phyloP scores from a whole-genome alignment of 2,888 invertebrate species.

The Anthoptus insignis region DNA sequence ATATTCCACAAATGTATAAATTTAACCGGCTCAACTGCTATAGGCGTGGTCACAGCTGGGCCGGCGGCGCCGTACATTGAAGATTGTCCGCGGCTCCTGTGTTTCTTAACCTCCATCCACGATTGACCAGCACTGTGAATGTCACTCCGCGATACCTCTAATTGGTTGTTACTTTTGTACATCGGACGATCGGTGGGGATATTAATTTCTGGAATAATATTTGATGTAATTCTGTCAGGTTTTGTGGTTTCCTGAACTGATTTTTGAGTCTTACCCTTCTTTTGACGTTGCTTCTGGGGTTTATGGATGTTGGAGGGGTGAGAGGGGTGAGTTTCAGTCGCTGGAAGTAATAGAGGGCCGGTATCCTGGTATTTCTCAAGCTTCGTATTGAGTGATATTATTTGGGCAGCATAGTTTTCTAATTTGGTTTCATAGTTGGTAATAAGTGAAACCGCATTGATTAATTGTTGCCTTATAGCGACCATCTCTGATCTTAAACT shows the following conservation, averaged over 20 bases:
- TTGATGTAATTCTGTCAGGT: too few relatives aligned
- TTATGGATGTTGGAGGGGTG: too few relatives aligned
- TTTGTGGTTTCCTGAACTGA: too few relatives aligned
- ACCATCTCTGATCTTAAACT: constrained; percentile 9
- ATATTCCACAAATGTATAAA: constrained; percentile 51
- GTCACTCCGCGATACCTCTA: background rate
- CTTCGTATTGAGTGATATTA: constrained; percentile 1
- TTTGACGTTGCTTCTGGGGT: too few relatives aligned
- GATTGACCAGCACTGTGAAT: background rate
- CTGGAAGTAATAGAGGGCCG: background rate
- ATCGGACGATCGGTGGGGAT: too few relatives aligned
- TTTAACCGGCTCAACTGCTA: constrained; percentile 44
- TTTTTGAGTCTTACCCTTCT: too few relatives aligned
- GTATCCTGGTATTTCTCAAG: background rate
- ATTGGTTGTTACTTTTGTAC: background rate
- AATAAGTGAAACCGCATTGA: background rate
- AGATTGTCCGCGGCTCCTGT: background rate
- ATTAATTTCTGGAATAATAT: too few relatives aligned
- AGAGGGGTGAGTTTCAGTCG: too few relatives aligned
- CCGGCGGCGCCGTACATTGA: constrained; percentile 8
- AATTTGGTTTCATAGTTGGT: constrained; percentile 11
- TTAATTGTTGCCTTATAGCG: constrained; percentile 3
- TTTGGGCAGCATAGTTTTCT: constrained; percentile 14
- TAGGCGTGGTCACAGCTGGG: constrained; percentile 23
- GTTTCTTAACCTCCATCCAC: constrained; percentile 1